Base-by-base conservation (phyloP, 1,140 invertebrate genomes). In the Holcopasites calliopsidis region DNA sequence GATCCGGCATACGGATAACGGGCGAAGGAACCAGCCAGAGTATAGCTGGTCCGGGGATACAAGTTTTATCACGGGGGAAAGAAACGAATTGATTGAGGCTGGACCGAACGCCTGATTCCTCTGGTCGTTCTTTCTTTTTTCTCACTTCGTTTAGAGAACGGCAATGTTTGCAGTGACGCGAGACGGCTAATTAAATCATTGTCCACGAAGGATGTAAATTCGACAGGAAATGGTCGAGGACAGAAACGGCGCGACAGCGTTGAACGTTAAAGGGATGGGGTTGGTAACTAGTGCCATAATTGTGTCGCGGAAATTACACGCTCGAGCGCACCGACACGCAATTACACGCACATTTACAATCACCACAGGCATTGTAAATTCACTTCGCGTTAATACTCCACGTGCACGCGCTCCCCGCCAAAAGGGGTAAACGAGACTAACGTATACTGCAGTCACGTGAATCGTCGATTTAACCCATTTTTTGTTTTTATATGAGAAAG, bases 41-140 rank as follows among this genome's bases (percentile, higher is more conserved):
- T 18, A 18, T 42, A 47, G 2, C 16, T 26, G 58, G 28, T 54
- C 52, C 28, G 49, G 16, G 55, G 79, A 80, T 80, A 65, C 72
- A 70, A 80, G 52, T 70, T 72, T 71, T 49, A 70, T n/a, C n/a
- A 18, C 11, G 23, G 16, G n/a, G 60, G 23, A 55, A 66, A 72
- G 71, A 74, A 78, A 71, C 55, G 76, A 76, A 79, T 83, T 83
- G 83, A 76, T n/a, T 61, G 62, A 66, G 61, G 61, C 55, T 35
- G 31, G 58, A 60, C 57, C 52, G 62, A 64, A 71, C 60, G 80
- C 75, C 68, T 57, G 78, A 73, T 76, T 77, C 76, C 64, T 62
- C n/a, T n/a, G n/a, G n/a, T n/a, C n/a, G n/a, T n/a, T n/a, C n/a
- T n/a, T n/a, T n/a, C 60, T 49, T 62, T 47, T 49, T 60, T 26